A percentile compares a stretch with the other conserved stretches of the same genome.
phyloP scores from a whole-genome alignment of 2,113 vertebrate genomes.

The Dryoscopus gambensis region DNA sequence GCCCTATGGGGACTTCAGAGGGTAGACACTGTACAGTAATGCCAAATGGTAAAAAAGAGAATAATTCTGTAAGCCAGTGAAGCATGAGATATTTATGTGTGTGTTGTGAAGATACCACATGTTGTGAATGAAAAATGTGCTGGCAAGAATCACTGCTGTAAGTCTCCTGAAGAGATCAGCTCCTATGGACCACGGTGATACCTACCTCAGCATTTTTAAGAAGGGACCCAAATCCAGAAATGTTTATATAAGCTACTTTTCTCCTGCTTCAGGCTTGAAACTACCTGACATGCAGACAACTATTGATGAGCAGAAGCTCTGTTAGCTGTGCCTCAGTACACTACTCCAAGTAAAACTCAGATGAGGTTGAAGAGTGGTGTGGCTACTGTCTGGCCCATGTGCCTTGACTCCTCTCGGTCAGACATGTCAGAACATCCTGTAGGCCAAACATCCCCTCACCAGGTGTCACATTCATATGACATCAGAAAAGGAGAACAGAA shows the following conservation, averaged over 20 bases:
- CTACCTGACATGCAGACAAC: not conserved
- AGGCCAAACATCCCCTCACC: not conserved
- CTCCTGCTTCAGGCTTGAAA: not conserved
- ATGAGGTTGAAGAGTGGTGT: not conserved
- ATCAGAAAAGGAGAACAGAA: not conserved
- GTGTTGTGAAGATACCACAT: not conserved
- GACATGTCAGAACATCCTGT: not conserved
- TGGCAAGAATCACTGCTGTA: not conserved
- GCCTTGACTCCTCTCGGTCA: not conserved
- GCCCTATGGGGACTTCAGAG: not conserved
- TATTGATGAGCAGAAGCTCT: not conserved
- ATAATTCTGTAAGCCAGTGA: not conserved
- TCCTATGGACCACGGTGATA: fast-evolving
- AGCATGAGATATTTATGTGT: not conserved
- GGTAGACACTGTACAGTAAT: not conserved
- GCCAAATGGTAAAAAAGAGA: not conserved
- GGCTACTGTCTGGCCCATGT: not conserved
- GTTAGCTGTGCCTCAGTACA: not conserved
- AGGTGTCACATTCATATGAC: fast-evolving
- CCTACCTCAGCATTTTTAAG: not conserved
- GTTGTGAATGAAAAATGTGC: not conserved
- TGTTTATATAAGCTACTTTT: not conserved
- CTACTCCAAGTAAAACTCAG: not conserved
- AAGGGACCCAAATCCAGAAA: not conserved
- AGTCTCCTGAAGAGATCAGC: not conserved